Percentiles rank a stretch among this genome's conserved stretches.
These are phyloP conservation scores for Hyperoplus immaculatus DNA, from an alignment of 2,797 vertebrate genomes.

Conservation along the genomic window DNA sequence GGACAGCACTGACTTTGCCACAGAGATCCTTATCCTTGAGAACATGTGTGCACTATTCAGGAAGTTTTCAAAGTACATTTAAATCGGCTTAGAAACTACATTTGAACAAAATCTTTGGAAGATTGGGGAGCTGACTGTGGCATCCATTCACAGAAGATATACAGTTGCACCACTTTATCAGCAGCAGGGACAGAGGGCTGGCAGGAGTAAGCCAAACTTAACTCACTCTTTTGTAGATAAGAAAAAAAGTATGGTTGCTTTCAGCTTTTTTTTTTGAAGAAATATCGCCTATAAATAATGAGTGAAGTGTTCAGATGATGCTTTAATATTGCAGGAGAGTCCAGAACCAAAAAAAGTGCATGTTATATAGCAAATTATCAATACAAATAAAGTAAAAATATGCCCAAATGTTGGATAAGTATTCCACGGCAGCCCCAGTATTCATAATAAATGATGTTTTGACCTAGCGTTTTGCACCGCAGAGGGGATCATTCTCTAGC, in stretches of 20 bases:
- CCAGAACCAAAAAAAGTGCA: not conserved
- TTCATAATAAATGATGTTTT: not conserved
- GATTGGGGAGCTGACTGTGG: not conserved
- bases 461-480: not conserved
- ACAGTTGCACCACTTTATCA: slow-evolving; percentile 27
- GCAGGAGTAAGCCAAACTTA: slow-evolving; percentile 17
- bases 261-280: slow-evolving; percentile 23
- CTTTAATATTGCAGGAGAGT: not conserved
- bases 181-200: slow-evolving; percentile 17
- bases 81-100: slow-evolving; percentile 13
- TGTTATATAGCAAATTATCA: not conserved
- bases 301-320: not conserved
- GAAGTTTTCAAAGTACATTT: slow-evolving; percentile 19
- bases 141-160: slow-evolving; percentile 28
- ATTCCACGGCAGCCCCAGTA: not conserved
- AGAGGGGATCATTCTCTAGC: too few species aligned
- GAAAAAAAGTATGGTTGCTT: slow-evolving; percentile 28
- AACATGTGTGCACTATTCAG: not conserved
- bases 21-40: too few species aligned
- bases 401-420: not conserved
- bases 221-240: not conserved
- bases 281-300: not conserved
- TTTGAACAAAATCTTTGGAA: not conserved
- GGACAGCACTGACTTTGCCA: too few species aligned
- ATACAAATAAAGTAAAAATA: not conserved